These are phyloP conservation scores for Seriola aureovittata DNA, from an alignment of 2,113 vertebrate genomes.

Conservation along the genomic window DNA sequence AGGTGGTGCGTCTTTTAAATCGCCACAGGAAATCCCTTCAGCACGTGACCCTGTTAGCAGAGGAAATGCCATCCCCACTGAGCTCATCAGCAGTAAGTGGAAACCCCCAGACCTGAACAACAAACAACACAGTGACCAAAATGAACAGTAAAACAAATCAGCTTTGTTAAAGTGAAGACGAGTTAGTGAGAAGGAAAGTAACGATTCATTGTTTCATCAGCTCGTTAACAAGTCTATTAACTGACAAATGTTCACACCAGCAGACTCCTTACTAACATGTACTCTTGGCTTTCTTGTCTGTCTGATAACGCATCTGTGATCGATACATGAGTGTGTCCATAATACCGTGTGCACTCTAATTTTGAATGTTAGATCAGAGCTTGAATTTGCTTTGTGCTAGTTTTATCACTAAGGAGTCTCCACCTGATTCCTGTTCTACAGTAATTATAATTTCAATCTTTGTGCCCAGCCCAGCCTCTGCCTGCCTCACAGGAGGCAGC, in stretches of 20 bases:
- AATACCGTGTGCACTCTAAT: too few relatives aligned
- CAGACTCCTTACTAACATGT: background rate
- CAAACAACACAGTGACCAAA: constrained; percentile 17
- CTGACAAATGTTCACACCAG: too few relatives aligned
- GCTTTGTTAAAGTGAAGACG: background rate
- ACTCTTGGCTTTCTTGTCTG: background rate
- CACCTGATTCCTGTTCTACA: background rate
- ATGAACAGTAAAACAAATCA: background rate
- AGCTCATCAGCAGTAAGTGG: constrained; percentile 74
- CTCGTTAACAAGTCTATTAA: too few relatives aligned
- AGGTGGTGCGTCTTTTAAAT: constrained; percentile 45
- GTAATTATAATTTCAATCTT: background rate
- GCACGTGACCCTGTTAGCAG: constrained; percentile 31
- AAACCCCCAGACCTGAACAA: constrained; percentile 20
- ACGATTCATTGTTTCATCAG: too few relatives aligned
- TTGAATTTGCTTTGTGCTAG: too few relatives aligned
- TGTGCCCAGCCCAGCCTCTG: constrained; percentile 63
- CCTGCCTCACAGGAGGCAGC: constrained; percentile 22
- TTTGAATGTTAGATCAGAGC: too few relatives aligned
- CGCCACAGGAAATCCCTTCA: constrained; percentile 55
- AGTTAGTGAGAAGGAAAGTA: background rate
- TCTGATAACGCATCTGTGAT: too few relatives aligned
- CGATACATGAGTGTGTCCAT: too few relatives aligned
- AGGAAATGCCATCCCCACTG: constrained; percentile 59
- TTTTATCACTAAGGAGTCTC: too few relatives aligned